Percentiles rank a stretch among this genome's conserved stretches.
These are phyloP conservation scores for Pseudochaenichthys georgianus DNA, from an alignment of 2,797 vertebrate species.

Conservation along the genomic window DNA sequence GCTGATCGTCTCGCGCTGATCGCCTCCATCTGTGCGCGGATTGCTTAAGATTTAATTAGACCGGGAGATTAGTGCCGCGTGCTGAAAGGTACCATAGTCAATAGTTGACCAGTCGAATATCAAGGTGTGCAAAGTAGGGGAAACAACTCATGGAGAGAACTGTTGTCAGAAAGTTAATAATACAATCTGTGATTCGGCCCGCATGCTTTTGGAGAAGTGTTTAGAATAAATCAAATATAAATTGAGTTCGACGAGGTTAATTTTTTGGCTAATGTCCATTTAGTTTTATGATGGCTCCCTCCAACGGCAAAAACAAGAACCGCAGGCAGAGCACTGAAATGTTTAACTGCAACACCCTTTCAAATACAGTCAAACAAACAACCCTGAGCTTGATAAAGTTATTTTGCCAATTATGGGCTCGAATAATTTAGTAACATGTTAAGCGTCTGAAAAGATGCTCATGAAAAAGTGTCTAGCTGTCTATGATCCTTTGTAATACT, in stretches of 20 bases:
- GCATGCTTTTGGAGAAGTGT: not conserved
- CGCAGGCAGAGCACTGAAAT: not conserved
- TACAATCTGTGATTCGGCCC: not conserved
- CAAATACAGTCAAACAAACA: not conserved
- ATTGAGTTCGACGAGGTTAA: not conserved
- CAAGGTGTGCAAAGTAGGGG: not conserved
- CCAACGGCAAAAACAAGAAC: not conserved
- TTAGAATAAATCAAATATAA: not conserved
- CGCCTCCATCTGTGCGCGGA: slow-evolving; percentile 68
- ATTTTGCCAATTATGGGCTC: not conserved
- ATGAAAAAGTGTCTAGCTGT: not conserved
- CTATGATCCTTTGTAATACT: not conserved
- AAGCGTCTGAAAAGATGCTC: not conserved
- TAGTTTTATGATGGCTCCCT: not conserved
- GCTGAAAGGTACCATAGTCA: slow-evolving; percentile 19
- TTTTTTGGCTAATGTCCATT: not conserved
- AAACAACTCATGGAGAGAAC: not conserved
- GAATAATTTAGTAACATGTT: not conserved
- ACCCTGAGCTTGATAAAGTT: not conserved
- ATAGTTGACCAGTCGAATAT: slow-evolving; percentile 18
- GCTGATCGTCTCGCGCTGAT: slow-evolving; percentile 49
- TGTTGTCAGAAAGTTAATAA: accelerated
- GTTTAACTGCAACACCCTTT: not conserved
- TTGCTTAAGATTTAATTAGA: slow-evolving; percentile 58
- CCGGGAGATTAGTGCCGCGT: slow-evolving; percentile 53